These are phyloP conservation scores for Chrysodeixis includens DNA, from an alignment of 2,888 invertebrate species.

Conservation along the genomic window DNA sequence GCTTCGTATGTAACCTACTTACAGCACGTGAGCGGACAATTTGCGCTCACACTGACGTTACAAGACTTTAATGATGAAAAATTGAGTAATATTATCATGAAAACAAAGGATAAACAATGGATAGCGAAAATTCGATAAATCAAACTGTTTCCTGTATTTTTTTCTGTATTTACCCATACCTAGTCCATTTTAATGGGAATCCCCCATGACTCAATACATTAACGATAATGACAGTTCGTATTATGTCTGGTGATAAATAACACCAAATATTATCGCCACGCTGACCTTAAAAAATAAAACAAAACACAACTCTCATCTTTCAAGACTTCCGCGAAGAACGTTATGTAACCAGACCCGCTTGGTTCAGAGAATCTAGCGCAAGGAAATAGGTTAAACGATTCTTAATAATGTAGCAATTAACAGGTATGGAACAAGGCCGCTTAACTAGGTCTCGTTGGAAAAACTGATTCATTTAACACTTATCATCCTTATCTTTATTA, in stretches of 20 bases:
- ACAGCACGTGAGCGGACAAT: slow-evolving; percentile 77
- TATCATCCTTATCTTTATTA: slow-evolving; percentile 58
- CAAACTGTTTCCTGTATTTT: slow-evolving; percentile 11
- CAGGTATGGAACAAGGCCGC: slow-evolving; percentile 77
- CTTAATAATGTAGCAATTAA: slow-evolving; percentile 86
- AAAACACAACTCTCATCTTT: slow-evolving; percentile 38
- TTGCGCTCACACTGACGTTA: slow-evolving; percentile 69
- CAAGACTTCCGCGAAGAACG: slow-evolving; percentile 68
- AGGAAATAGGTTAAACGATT: slow-evolving; percentile 86
- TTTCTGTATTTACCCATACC: slow-evolving; percentile 9
- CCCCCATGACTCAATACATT: slow-evolving; percentile 48
- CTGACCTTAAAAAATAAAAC: slow-evolving; percentile 38
- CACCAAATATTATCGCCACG: slow-evolving; percentile 36
- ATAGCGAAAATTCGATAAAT: slow-evolving; percentile 16
- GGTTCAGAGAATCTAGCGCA: slow-evolving; percentile 77
- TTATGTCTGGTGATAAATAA: slow-evolving; percentile 34
- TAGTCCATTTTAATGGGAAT: slow-evolving; percentile 34
- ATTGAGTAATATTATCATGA: slow-evolving; percentile 57
- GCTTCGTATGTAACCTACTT: slow-evolving; percentile 85
- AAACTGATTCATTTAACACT: slow-evolving; percentile 54
- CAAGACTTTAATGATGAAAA: slow-evolving; percentile 63
- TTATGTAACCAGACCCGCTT: slow-evolving; percentile 70
- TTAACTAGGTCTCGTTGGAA: slow-evolving; percentile 67
- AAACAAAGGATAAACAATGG: slow-evolving; percentile 50
- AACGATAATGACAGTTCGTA: slow-evolving; percentile 29